phyloP scores from a whole-genome alignment of 2,113 vertebrate genomes.

The Phylloscopus whistleri region DNA sequence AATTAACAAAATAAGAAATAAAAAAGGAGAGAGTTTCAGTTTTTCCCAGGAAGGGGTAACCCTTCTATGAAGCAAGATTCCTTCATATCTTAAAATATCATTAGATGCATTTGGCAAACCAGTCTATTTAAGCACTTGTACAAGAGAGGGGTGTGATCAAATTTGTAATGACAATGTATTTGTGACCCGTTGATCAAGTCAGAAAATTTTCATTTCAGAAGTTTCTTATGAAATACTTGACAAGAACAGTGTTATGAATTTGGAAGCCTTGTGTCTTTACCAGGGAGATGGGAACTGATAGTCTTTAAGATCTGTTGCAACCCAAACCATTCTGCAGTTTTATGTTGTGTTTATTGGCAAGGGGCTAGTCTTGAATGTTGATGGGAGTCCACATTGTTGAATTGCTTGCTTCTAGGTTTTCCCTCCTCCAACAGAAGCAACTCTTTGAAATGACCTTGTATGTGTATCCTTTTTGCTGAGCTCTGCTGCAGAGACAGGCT shows the following conservation, averaged over 20 bases:
- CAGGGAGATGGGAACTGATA: not conserved
- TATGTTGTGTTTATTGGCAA: not conserved
- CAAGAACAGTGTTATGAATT: fast-evolving
- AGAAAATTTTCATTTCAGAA: not conserved
- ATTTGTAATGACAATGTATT: not conserved
- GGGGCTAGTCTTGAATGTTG: not conserved
- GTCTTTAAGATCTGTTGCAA: not conserved
- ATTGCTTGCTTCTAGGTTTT: not conserved
- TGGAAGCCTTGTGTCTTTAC: not conserved
- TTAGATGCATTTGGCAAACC: not conserved
- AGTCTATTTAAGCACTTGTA: not conserved
- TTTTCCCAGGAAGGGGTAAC: not conserved
- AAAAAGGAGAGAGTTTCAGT: not conserved
- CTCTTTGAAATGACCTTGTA: not conserved
- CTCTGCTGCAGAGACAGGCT: not conserved
- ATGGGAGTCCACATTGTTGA: not conserved
- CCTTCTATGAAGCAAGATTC: not conserved
- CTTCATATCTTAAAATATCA: not conserved
- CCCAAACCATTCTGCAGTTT: not conserved
- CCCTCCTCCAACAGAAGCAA: not conserved
- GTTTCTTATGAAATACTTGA: not conserved
- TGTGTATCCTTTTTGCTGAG: not conserved
- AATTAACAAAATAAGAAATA: not conserved
- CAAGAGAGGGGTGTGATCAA: not conserved
- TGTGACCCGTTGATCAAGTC: not conserved